These are phyloP conservation scores for Gasteruption jaculator DNA, from an alignment of 2,888 invertebrate species.

Conservation along the genomic window DNA sequence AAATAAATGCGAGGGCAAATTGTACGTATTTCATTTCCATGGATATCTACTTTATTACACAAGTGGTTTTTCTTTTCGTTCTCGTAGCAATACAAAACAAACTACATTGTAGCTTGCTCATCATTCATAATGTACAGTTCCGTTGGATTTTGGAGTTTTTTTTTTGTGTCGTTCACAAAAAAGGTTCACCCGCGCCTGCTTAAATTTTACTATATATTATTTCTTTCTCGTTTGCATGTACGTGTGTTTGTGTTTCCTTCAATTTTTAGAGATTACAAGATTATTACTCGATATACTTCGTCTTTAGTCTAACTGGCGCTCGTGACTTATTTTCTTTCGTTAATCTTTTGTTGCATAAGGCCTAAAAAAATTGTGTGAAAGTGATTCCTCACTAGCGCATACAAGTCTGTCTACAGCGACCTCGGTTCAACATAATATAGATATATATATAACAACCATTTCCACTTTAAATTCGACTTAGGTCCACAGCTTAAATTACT, in stretches of 20 bases:
- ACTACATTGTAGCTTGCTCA: slow-evolving; percentile 50
- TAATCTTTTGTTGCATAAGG: slow-evolving; percentile 17
- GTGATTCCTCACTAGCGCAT: slow-evolving; percentile 41
- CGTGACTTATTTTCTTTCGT: slow-evolving; percentile 1
- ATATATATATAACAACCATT: too few species aligned
- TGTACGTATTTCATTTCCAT: slow-evolving; percentile 33
- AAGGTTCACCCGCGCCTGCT: too few species aligned
- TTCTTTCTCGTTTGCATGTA: slow-evolving; percentile 39
- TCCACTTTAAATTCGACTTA: slow-evolving; percentile 42
- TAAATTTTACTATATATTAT: too few species aligned
- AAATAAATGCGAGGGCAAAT: slow-evolving; percentile 11
- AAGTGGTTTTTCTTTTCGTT: slow-evolving; percentile 48
- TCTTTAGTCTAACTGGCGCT: slow-evolving; percentile 11
- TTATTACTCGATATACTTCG: too few species aligned
- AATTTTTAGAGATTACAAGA: slow-evolving; percentile 35
- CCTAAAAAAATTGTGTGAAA: slow-evolving; percentile 44
- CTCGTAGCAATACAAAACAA: slow-evolving; percentile 48
- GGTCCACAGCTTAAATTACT: slow-evolving; percentile 49
- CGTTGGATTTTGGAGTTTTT: slow-evolving; percentile 33
- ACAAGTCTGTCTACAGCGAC: slow-evolving; percentile 46
- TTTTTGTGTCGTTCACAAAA: too few species aligned
- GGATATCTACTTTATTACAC: slow-evolving; percentile 52
- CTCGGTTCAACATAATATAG: too few species aligned
- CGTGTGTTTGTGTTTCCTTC: slow-evolving; percentile 25
- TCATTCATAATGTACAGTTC: slow-evolving; percentile 48